Evolutionary conservation across 2,797 vertebrate species (phyloP), one percentile per base, ranked within the genome.

Genomic region (Nannoperca obscura): DNA sequence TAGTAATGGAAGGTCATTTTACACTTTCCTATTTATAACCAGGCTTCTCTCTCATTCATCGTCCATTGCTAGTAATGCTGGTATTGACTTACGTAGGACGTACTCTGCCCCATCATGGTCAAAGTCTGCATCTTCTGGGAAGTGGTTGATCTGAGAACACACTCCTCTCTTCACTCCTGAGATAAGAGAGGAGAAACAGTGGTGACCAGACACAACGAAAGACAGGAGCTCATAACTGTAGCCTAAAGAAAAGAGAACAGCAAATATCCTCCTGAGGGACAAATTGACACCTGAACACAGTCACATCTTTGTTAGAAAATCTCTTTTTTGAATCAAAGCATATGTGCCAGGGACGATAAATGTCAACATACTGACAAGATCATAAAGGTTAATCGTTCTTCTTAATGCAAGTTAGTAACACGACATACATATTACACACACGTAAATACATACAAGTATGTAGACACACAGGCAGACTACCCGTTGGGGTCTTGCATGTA

Each of bases 21-120:
- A 38, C 61, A 30, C 8, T 38, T 47, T 40, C 20, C 55, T 19
- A 38, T 7, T 46, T n/a, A 47, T 19, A 19, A 58, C 34, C 4
- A 46, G 30, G 40, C 27, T 7, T 66, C 3, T 38, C 24, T 62
- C 54, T 52, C 50, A 36, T 50, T 57, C 53, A 44, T 75, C 52
- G 55, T 64, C 40, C 34, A 32, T 0, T 1, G 19, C 27, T 27
- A 27, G 61, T 30, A 71, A 30, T 47, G 58, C 15, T 27, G 58
- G 34, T 57, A 10, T 74, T 63, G 85, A 94, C 97, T 95, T 96
- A 98, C 97, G 95, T 89, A 98, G 93, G 89, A 98, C 96, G 74
- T 98, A 98, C 94, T 98, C 97, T 53, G 97, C 97, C 80, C 97
- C 97, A 81, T 98, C 97, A 63, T 98, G 97, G 94, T 98, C 97